phyloP scores from a whole-genome alignment of 1,140 invertebrate genomes.

The Zophobas morio region DNA sequence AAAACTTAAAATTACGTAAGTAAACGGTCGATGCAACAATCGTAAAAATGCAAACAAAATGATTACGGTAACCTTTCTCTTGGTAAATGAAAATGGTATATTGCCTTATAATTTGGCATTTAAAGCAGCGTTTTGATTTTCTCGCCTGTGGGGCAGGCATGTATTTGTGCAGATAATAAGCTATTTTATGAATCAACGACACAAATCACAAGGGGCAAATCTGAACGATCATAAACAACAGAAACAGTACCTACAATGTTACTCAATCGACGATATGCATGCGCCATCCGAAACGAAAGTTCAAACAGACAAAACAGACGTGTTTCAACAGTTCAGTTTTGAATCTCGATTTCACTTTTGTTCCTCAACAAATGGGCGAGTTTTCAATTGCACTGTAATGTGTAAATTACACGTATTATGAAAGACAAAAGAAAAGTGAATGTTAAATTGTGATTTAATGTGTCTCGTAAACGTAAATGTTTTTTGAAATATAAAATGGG shows the following conservation, averaged over 20 bases:
- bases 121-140: conserved; percentile 39
- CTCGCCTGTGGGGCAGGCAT: conserved; percentile 31
- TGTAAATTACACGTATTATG: conserved; percentile 37
- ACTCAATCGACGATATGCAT: conserved; percentile 39
- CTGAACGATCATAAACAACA: conserved; percentile 38
- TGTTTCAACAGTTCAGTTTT: conserved; percentile 45
- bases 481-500: neutral
- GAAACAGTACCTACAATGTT: conserved; percentile 5
- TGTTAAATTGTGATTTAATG: neutral
- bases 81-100: conserved; percentile 38
- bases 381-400: conserved; percentile 36
- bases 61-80: conserved; percentile 38
- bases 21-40: conserved; percentile 19
- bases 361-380: conserved; percentile 45
- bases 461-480: neutral
- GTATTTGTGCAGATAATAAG: conserved; percentile 28
- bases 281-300: conserved; percentile 50
- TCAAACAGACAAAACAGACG: conserved; percentile 49
- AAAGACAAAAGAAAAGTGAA: conserved; percentile 28
- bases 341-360: conserved; percentile 51
- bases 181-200: conserved; percentile 11
- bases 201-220: conserved; percentile 37
- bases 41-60: conserved; percentile 37
- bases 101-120: conserved; percentile 32
- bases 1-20: conserved; percentile 21